Conservation (phyloP, 1,140 invertebrate species). For the Lepidostoma basale region DNA sequence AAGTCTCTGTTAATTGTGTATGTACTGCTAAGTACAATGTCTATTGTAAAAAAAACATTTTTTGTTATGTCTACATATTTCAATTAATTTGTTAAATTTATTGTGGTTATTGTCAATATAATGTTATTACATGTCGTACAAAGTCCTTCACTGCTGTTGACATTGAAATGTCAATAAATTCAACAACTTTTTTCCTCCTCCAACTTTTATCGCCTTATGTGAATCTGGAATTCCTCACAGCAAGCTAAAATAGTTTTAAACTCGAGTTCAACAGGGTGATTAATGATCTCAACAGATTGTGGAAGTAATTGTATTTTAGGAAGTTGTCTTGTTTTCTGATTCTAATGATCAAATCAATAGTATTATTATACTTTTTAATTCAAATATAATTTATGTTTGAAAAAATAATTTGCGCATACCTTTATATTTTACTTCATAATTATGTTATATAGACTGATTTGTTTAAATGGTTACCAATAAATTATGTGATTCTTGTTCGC, state of each 20-base stretch:
- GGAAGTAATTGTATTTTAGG: not conserved
- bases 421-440: too few relatives aligned
- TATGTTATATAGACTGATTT: conserved; percentile 17
- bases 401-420: not conserved
- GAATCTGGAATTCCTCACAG: too few relatives aligned
- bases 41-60: not conserved
- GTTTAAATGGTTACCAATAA: conserved; percentile 16
- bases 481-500: not conserved
- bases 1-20: not conserved
- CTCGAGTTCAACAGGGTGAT: conserved; percentile 17
- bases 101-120: too few relatives aligned
- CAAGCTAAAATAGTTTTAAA: not conserved
- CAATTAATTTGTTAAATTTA: too few relatives aligned
- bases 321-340: too few relatives aligned
- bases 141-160: too few relatives aligned
- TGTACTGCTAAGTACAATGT: not conserved
- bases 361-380: not conserved
- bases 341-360: too few relatives aligned
- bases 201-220: too few relatives aligned
- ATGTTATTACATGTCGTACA: too few relatives aligned
- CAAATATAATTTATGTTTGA: not conserved
- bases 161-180: too few relatives aligned
- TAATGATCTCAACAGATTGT: conserved; percentile 15
- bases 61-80: not conserved
- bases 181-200: too few relatives aligned